Percentiles rank a stretch among this genome's conserved stretches.
Conservation (phyloP, 2,888 invertebrate species). For the Oxytorus armatus region DNA sequence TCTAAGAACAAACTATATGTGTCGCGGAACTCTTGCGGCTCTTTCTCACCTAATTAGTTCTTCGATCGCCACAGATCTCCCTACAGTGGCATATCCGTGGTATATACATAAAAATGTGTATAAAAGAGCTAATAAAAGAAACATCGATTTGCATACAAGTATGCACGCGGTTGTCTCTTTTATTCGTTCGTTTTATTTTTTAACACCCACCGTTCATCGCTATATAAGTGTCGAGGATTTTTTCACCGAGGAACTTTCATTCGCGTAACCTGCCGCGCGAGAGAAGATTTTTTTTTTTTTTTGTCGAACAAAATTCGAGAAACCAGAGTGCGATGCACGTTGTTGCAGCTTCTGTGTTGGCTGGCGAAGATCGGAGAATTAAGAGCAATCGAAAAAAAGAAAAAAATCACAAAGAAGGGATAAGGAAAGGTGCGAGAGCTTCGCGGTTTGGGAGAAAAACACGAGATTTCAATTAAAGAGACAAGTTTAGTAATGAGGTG, state of each 20-base stretch:
- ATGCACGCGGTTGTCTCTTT: conserved; percentile 22
- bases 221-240: conserved; percentile 76
- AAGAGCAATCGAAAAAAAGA: conserved; percentile 22
- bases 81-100: neutral
- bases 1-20: conserved; percentile 27
- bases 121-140: neutral
- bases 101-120: neutral
- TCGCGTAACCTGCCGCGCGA: conserved; percentile 1
- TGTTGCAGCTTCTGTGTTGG: conserved; percentile 38
- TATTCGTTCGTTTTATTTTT: conserved; percentile 7
- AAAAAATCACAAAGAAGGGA: conserved; percentile 53
- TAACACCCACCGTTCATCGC: conserved; percentile 72
- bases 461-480: conserved; percentile 88
- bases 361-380: conserved; percentile 21
- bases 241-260: conserved; percentile 74
- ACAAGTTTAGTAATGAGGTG: conserved; percentile 87
- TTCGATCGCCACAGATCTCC: conserved; percentile 12
- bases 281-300: conserved; percentile 14
- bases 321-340: conserved; percentile 8
- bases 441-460: conserved; percentile 82
- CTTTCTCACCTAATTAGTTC: conserved; percentile 58
- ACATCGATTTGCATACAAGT: neutral
- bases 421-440: conserved; percentile 47
- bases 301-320: conserved; percentile 34
- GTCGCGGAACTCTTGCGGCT: conserved; percentile 12